These are phyloP conservation scores for Coleophora flavipennella DNA, from an alignment of 2,888 invertebrate genomes.

Conservation along the genomic window DNA sequence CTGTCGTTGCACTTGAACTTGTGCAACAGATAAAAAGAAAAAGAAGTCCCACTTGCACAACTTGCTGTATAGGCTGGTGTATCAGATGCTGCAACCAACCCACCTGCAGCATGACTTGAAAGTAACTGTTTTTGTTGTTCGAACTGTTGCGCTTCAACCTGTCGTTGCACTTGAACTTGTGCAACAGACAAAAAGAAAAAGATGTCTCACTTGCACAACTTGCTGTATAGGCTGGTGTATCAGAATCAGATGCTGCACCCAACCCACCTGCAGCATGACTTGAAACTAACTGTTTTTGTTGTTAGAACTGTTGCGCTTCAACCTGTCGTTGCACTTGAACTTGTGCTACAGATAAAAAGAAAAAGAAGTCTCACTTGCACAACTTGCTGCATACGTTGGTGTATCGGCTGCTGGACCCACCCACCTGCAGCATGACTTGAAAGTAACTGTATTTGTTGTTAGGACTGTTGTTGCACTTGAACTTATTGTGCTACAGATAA, in stretches of 20 bases:
- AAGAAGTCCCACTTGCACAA: constrained; percentile 48
- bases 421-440: constrained; percentile 57
- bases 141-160: constrained; percentile 26
- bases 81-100: constrained; percentile 59
- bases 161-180: constrained; percentile 19
- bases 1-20: constrained; percentile 19
- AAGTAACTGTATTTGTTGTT: constrained; percentile 32
- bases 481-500: no score
- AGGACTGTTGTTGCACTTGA: no score
- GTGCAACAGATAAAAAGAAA: no score
- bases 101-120: constrained; percentile 55
- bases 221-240: constrained; percentile 53
- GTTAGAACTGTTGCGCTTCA: constrained; percentile 25
- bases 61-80: constrained; percentile 50
- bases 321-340: constrained; percentile 19
- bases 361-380: constrained; percentile 48
- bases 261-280: constrained; percentile 55
- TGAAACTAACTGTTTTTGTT: constrained; percentile 40
- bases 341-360: no score
- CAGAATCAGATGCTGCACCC: constrained; percentile 59
- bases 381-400: constrained; percentile 50
- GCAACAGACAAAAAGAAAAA: no score
- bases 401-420: constrained; percentile 59
- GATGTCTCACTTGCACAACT: constrained; percentile 47
- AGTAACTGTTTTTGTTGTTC: constrained; percentile 32